A percentile compares a stretch with the other conserved stretches of the same genome.
phyloP scores from a whole-genome alignment of 2,888 invertebrate species.

The Steinernema scapterisci region DNA sequence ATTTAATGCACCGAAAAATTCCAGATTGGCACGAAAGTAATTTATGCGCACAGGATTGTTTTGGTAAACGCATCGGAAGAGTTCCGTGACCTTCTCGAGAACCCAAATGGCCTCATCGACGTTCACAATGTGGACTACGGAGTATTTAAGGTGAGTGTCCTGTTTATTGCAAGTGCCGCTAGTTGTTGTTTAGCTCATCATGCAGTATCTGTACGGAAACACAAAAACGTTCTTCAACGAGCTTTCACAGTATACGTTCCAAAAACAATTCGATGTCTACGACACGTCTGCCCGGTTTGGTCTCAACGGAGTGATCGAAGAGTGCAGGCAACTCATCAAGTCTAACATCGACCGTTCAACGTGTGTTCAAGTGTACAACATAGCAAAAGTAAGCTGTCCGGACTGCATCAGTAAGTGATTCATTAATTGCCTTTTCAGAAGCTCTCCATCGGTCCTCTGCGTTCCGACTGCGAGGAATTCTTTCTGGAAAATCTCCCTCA shows the following conservation, averaged over 20 bases:
- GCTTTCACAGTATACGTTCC: conserved; percentile 33
- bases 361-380: conserved; percentile 1
- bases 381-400: background rate
- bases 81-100: conserved; percentile 66
- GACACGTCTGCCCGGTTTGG: conserved; percentile 38
- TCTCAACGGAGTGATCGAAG: conserved; percentile 34
- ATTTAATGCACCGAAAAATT: background rate
- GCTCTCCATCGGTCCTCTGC: background rate
- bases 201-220: conserved; percentile 43
- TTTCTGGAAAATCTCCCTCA: background rate
- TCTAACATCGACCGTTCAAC: background rate
- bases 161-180: background rate
- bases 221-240: conserved; percentile 31
- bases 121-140: conserved; percentile 90
- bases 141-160: conserved; percentile 79
- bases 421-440: background rate
- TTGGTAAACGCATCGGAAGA: conserved; percentile 75
- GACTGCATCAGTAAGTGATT: background rate
- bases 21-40: conserved; percentile 78
- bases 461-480: conserved; percentile 9
- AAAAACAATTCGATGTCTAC: conserved; percentile 36
- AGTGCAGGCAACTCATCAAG: conserved; percentile 30
- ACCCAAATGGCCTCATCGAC: conserved; percentile 76
- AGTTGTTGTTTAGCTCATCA: conserved; percentile 33
- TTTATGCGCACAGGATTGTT: conserved; percentile 92